phyloP scores from a whole-genome alignment of 2,113 vertebrate genomes.

The Aldabrachelys gigantea region DNA sequence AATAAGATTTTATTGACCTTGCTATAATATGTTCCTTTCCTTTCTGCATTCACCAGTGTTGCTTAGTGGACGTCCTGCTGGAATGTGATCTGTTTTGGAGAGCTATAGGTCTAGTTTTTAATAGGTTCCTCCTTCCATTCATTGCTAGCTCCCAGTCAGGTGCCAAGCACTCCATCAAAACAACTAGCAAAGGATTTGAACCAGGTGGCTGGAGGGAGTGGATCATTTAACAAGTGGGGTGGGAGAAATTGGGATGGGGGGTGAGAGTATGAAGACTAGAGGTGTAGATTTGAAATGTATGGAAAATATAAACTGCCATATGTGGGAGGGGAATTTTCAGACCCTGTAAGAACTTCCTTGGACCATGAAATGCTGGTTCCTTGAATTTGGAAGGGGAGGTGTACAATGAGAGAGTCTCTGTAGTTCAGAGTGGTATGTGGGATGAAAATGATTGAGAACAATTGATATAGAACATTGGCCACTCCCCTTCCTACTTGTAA shows the following conservation, averaged over 20 bases:
- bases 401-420: neutral
- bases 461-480: neutral
- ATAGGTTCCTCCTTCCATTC: neutral
- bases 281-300: neutral
- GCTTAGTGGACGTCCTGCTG: neutral
- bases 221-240: neutral
- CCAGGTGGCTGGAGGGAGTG: neutral
- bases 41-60: neutral
- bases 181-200: neutral
- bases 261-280: neutral
- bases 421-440: neutral
- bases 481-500: neutral
- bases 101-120: neutral
- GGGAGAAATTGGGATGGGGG: neutral
- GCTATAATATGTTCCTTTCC: neutral
- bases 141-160: neutral
- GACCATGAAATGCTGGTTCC: neutral
- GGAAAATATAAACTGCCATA: neutral
- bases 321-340: neutral
- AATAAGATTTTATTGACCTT: neutral
- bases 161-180: neutral
- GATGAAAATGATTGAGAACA: neutral
- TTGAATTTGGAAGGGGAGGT: neutral
- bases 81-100: neutral
- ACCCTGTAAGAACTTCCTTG: neutral